Percentiles rank a stretch among this genome's conserved stretches.
phyloP scores from a whole-genome alignment of 2,113 vertebrate genomes.

The Alectura lathami region DNA sequence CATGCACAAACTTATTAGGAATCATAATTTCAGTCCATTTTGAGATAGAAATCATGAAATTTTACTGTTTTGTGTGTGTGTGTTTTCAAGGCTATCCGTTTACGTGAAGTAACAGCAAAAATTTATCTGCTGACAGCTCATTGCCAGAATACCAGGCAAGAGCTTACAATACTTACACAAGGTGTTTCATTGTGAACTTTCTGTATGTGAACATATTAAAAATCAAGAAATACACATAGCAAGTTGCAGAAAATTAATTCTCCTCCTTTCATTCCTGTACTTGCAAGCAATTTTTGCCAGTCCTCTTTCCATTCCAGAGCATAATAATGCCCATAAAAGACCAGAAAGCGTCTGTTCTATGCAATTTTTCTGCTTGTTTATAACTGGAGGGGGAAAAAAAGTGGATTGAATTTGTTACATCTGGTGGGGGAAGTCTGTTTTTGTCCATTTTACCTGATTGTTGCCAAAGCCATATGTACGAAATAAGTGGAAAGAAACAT shows the following conservation, averaged over 20 bases:
- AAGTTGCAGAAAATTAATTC: constrained; percentile 46
- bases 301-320: constrained; percentile 15
- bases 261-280: constrained; percentile 38
- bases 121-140: constrained; percentile 57
- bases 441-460: constrained; percentile 36
- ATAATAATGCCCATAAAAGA: neutral
- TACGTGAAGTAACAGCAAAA: neutral
- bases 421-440: constrained; percentile 53
- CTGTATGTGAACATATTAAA: constrained; percentile 9
- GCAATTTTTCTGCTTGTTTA: constrained; percentile 60
- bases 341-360: constrained; percentile 21
- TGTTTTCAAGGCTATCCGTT: constrained; percentile 6
- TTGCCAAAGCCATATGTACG: neutral
- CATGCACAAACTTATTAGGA: neutral
- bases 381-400: neutral
- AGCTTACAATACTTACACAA: constrained; percentile 48
- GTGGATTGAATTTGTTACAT: constrained; percentile 20
- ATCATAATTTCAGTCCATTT: neutral
- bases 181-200: constrained; percentile 63
- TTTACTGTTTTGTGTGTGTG: neutral
- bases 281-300: constrained; percentile 45
- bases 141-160: constrained; percentile 54
- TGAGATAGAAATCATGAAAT: neutral
- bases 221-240: neutral
- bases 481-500: neutral